Evolutionary conservation across 2,888 invertebrate species (phyloP).

Genomic region (Epistrophe grossulariae): DNA sequence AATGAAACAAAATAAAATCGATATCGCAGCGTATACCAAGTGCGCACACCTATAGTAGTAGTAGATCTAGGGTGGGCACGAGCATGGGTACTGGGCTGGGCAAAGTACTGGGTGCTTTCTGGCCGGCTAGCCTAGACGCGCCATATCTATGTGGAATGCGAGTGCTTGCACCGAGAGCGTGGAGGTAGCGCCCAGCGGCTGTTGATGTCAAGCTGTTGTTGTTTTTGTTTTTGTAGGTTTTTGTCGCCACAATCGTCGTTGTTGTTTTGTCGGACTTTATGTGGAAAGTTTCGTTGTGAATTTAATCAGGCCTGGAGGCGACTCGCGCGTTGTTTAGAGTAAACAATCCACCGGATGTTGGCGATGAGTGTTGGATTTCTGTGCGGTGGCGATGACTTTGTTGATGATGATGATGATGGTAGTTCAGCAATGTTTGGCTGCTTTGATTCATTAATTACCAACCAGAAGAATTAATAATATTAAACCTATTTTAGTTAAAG

Average conservation of each 20-base stretch:
- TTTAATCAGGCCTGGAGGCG: conserved; percentile 73
- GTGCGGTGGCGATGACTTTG: conserved; percentile 38
- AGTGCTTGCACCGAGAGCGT: conserved; percentile 50
- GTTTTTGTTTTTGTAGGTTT: conserved; percentile 8
- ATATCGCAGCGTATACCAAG: conserved; percentile 47
- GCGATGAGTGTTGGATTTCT: conserved; percentile 69
- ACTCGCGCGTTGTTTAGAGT: conserved; percentile 66
- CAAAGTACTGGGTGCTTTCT: conserved; percentile 18
- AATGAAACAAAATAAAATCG: conserved; percentile 67
- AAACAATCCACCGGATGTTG: conserved; percentile 75
- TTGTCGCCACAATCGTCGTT: conserved; percentile 37
- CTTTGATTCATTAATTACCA: conserved; percentile 49
- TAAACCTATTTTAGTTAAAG: neutral
- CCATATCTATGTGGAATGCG: conserved; percentile 68
- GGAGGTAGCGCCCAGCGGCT: conserved; percentile 59
- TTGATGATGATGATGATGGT: conserved; percentile 20
- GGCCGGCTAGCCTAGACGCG: conserved; percentile 54
- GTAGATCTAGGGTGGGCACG: conserved; percentile 40
- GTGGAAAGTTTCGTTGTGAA: conserved; percentile 75
- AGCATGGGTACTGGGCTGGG: conserved; percentile 5
- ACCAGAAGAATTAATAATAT: conserved; percentile 25
- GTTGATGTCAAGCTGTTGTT: conserved; percentile 44
- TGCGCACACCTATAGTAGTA: conserved; percentile 39
- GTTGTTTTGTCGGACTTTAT: conserved; percentile 66
- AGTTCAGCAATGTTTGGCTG: conserved; percentile 21